Base-by-base conservation (phyloP, 2,888 invertebrate genomes). In the Oligia latruncula region DNA sequence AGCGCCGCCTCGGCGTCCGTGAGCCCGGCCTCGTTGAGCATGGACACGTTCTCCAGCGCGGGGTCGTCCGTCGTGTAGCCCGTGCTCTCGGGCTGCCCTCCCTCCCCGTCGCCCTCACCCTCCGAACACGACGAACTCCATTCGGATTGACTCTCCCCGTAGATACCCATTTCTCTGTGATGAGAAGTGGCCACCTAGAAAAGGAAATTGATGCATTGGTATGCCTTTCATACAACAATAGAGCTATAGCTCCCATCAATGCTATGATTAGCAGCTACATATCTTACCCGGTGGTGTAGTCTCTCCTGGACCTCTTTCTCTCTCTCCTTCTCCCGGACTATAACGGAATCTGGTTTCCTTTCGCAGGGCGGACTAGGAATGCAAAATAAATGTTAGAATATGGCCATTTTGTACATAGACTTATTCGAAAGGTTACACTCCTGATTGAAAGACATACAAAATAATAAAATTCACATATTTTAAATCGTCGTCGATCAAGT, bases 1-100 rank as follows among this genome's bases (percentile, higher is more conserved):
- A 98, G 97, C 49, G 98, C 98, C 80, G 98, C 98, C 97, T 99
- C 98, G 17, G 98, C 98, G 95, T 98, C 98, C 2, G 98, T 98
- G 68, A 98, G 97, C 15, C 98, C 98, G 40, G 98, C 98, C 95
- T 98, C 98, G 95, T 98, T 98, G 35, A 98, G 95, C 97, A 98
- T 98, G 65, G 98, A 98, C 73, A 98, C 98, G 95, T 98, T 98
- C 95, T 98, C 98, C 20, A 98, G 96, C 29, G 98, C 98, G 1
- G 98, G 98, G 95, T 98, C 98, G 95, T 98, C 98, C 0, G 98
- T 98, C n/a, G 98, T 98, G 93, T 98, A 98, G 49, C 98, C 98
- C 1, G 98, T 98, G 85, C 98, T 98, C 92, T 97, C 97, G 0
- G 97, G 97, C 71, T 97, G 97, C 55, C 97, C 97, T 2, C 95